Evolutionary conservation across 2,888 invertebrate genomes (phyloP).

Genomic region (Mamestra brassicae): DNA sequence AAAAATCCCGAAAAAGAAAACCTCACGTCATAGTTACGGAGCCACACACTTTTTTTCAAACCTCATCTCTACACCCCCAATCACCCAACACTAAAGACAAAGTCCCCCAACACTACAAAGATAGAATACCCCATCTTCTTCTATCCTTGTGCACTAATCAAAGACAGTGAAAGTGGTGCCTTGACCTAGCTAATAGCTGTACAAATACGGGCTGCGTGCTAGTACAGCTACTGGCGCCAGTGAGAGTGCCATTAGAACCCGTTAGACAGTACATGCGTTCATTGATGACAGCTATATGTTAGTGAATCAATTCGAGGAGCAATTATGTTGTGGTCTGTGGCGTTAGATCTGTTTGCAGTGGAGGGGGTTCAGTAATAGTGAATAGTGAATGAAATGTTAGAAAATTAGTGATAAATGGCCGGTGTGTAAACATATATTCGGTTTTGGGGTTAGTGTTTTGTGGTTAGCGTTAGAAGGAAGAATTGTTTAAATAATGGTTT

Average conservation of each 20-base stretch:
- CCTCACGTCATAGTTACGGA: not conserved
- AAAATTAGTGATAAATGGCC: conserved; percentile 38
- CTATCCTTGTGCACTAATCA: conserved; percentile 55
- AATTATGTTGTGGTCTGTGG: conserved; percentile 54
- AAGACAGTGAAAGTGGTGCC: conserved; percentile 78
- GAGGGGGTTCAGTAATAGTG: conserved; percentile 33
- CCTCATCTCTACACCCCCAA: conserved; percentile 12
- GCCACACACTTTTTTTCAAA: conserved; percentile 16
- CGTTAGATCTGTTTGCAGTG: conserved; percentile 44
- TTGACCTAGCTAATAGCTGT: conserved; percentile 70
- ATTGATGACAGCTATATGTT: conserved; percentile 62
- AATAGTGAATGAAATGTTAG: conserved; percentile 41
- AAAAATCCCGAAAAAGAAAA: not conserved
- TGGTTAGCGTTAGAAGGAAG: conserved; percentile 24
- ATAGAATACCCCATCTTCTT: conserved; percentile 19
- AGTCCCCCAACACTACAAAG: not conserved
- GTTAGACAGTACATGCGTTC: conserved; percentile 53
- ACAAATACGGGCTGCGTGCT: conserved; percentile 55
- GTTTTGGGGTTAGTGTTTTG: conserved; percentile 34
- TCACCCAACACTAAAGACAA: not conserved
- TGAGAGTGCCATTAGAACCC: conserved; percentile 63
- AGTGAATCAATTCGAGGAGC: conserved; percentile 49
- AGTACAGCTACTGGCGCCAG: conserved; percentile 41
- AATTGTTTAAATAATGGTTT: not conserved
- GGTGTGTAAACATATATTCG: conserved; percentile 28